Conservation (phyloP, 2,113 vertebrate genomes). For the Ammodytes dubius region DNA sequence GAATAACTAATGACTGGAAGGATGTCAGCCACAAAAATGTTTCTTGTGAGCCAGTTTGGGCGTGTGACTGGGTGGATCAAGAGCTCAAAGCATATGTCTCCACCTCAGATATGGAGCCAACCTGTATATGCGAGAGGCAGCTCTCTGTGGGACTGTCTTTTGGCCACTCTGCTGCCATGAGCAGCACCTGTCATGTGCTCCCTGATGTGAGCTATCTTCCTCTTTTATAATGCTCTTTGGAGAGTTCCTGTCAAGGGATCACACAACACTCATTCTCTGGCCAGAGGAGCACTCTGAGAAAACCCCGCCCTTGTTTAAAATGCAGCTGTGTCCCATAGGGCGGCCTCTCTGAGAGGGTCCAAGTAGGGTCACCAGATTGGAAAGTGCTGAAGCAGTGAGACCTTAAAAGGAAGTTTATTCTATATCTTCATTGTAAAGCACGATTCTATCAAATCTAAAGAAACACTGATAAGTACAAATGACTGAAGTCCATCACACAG, state of each 20-base stretch:
- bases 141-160: conserved; percentile 39
- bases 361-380: conserved; percentile 22
- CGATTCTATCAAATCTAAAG: not conserved
- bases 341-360: conserved; percentile 20
- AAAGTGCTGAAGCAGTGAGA: conserved; percentile 15
- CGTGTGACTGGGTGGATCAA: conserved; percentile 10
- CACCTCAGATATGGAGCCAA: conserved; percentile 40
- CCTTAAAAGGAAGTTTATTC: not conserved
- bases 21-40: not conserved
- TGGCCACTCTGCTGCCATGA: conserved; percentile 23
- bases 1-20: not conserved
- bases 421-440: not conserved
- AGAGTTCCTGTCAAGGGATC: conserved; percentile 22
- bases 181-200: conserved; percentile 56
- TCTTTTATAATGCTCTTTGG: conserved; percentile 26
- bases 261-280: conserved; percentile 15
- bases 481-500: not conserved
- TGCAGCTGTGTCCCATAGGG: conserved; percentile 58
- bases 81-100: conserved; percentile 46
- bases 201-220: conserved; percentile 17
- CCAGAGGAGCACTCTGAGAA: conserved; percentile 41
- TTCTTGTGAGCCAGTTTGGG: not conserved
- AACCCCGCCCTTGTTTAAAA: conserved; percentile 22
- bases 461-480: not conserved
- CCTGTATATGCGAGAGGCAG: not conserved